These are phyloP conservation scores for Epistrophe eligans DNA, from an alignment of 2,888 invertebrate species.

Conservation along the genomic window DNA sequence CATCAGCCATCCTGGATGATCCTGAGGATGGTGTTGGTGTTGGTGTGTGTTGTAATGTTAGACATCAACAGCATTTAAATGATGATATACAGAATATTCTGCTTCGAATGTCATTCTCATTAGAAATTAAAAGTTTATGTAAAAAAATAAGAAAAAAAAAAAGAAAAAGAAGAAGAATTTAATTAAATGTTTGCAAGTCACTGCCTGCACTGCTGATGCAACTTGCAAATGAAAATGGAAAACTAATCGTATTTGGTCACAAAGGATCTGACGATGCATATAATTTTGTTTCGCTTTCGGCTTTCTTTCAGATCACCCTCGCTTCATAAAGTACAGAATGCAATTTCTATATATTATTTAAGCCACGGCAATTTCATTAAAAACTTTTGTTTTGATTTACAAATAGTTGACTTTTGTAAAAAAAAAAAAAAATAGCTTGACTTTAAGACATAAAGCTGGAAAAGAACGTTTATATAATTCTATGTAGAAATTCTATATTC, in stretches of 20 bases:
- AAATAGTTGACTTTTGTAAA: background rate
- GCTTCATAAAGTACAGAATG: background rate
- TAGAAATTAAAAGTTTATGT: conserved; percentile 6
- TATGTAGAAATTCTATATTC: too few species aligned
- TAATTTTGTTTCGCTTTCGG: background rate
- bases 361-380: background rate
- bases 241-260: conserved; percentile 27
- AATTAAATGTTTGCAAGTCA: conserved; percentile 43
- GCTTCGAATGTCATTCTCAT: conserved; percentile 29
- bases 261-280: conserved; percentile 8
- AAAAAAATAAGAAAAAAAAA: too few species aligned
- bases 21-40: too few species aligned
- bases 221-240: conserved; percentile 28
- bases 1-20: background rate
- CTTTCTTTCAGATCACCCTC: background rate
- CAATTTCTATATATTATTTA: background rate
- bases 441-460: too few species aligned
- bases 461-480: too few species aligned
- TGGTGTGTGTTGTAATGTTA: background rate
- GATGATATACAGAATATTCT: conserved; percentile 14
- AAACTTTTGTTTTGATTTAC: background rate
- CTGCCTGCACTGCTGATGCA: background rate
- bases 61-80: conserved; percentile 20
- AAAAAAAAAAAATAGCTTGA: too few species aligned
- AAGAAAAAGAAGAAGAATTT: conserved; percentile 23